phyloP scores from a whole-genome alignment of 2,113 vertebrate genomes.

The Lycaon pictus region DNA sequence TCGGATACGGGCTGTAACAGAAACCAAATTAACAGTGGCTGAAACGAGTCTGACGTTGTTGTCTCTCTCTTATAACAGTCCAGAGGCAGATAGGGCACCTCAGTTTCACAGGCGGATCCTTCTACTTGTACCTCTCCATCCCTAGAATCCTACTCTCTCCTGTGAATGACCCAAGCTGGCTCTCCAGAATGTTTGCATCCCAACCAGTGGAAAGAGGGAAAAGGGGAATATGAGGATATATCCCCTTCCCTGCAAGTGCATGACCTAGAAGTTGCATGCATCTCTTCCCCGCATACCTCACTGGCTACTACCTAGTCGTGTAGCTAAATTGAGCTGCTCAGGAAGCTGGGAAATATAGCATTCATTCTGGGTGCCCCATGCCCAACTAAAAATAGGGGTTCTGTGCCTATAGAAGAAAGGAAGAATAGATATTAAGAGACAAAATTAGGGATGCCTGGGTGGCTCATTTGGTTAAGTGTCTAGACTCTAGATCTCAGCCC shows the following conservation, averaged over 20 bases:
- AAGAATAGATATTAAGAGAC: neutral
- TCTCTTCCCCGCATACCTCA: neutral
- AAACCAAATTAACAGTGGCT: neutral
- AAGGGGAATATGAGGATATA: neutral
- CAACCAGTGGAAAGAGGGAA: neutral
- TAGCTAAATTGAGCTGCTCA: neutral
- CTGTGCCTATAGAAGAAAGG: neutral
- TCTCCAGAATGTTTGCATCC: neutral
- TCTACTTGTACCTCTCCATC: neutral
- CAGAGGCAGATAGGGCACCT: neutral
- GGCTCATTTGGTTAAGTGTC: too few species aligned
- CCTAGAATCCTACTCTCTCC: neutral
- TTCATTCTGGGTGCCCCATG: neutral
- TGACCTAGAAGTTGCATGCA: neutral
- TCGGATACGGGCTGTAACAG: neutral
- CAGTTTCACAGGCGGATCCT: neutral
- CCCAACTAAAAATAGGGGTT: neutral
- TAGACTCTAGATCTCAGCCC: too few species aligned
- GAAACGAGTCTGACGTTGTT: slow-evolving; percentile 2
- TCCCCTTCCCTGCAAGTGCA: neutral
- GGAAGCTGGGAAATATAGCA: neutral
- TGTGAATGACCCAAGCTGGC: too few species aligned
- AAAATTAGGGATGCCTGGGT: too few species aligned
- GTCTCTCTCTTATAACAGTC: neutral
- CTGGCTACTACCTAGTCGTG: neutral